Evolutionary conservation across 2,113 vertebrate species (phyloP).

Genomic region (Riparia riparia): DNA sequence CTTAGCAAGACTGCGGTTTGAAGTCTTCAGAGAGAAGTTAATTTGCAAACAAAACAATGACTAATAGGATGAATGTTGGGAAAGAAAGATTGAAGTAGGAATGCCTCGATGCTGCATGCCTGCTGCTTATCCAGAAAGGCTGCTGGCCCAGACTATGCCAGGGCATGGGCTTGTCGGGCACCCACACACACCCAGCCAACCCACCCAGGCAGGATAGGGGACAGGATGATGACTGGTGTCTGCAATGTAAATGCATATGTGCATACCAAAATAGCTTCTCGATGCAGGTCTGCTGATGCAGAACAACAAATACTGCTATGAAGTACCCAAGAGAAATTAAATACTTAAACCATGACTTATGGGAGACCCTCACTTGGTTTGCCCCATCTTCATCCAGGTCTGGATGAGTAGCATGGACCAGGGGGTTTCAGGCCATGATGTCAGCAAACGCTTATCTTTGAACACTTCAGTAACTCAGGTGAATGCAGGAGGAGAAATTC

Average conservation of each 20-base stretch:
- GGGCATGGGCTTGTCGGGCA: background rate
- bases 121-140: background rate
- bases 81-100: background rate
- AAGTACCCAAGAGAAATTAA: rapidly evolving
- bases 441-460: conserved; percentile 11
- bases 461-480: conserved; percentile 14
- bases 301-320: background rate
- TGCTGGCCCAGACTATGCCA: background rate
- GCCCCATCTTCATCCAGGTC: background rate
- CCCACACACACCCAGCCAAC: background rate
- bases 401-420: background rate
- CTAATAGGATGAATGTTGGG: background rate
- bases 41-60: background rate
- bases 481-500: background rate
- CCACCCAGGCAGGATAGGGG: background rate
- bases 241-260: rapidly evolving
- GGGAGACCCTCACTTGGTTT: background rate
- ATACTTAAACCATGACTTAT: background rate
- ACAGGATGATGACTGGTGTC: rapidly evolving
- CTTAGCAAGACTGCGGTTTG: background rate
- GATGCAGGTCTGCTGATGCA: background rate
- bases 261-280: background rate
- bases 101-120: rapidly evolving
- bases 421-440: background rate
- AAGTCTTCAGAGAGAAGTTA: background rate